Evolutionary conservation across 2,888 invertebrate species (phyloP), one percentile per base, ranked within the genome.

Genomic region (Chaitophorus viminalis): DNA sequence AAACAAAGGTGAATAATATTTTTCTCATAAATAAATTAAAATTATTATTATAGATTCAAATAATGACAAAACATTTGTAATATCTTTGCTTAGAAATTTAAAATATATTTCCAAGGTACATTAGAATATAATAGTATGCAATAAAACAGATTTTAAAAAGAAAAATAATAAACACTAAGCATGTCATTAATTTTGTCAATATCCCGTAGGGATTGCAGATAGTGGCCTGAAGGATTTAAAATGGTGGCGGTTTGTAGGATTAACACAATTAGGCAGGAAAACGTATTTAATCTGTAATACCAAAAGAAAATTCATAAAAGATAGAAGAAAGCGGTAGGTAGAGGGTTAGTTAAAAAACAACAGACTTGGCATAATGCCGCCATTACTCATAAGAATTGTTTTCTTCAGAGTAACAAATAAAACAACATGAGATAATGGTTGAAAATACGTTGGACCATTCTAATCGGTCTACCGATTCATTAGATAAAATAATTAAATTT

Each of bases 311-410:
- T 75, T 75, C 83, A 65, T 39, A 75, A 75, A 75, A 83, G 39
- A 83, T 65, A 65, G 39, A 74, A 83, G 14, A 72, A 33, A 75
- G 29, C 39, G 60, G 75, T 60, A 83, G 60, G 75, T 60, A 83
- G 31, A 83, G 29, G 60, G 65, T 83, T 83, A 29, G 60, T 75
- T 83, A 83, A 83, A 31, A 83, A 83, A 83, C 83, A 83, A 75
- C 74, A 65, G 60, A 60, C 60, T 83, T 83, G 83, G 83, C 75
- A 74, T 83, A 83, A 46, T 74, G 75, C 83, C 83, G 39, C 60
- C 83, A 83, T 83, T 65, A 83, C 83, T 83, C 83, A 75, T 83
- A 75, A 60, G 39, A 83, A 83, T 83, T 74, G 83, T 75, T 75
- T 83, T 83, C 54, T 21, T 75, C 46, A 31, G 8, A 60, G 39